These are phyloP conservation scores for Conopomorpha cramerella DNA, from an alignment of 1,140 invertebrate species.

Conservation along the genomic window DNA sequence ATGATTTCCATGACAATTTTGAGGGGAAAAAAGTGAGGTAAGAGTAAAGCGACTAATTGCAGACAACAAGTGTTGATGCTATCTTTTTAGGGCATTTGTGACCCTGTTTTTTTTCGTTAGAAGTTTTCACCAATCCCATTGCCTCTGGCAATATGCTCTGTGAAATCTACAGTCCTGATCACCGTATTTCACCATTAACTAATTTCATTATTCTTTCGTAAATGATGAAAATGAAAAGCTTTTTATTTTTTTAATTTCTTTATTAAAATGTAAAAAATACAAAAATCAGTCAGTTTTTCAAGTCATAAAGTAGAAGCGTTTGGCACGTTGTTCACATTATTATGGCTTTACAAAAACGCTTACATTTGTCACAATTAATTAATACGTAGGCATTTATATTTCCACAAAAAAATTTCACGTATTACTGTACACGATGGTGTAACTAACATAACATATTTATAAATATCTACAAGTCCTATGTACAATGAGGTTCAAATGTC, in stretches of 20 bases:
- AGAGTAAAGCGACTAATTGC: too few relatives aligned
- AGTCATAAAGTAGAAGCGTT: conserved; percentile 49
- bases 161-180: too few relatives aligned
- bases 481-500: conserved; percentile 33
- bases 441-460: conserved; percentile 4
- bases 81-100: neutral
- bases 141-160: too few relatives aligned
- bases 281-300: conserved; percentile 58
- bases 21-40: too few relatives aligned
- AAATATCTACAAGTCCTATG: conserved; percentile 16
- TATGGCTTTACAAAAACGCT: conserved; percentile 37
- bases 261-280: conserved; percentile 35
- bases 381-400: neutral
- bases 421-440: conserved; percentile 1
- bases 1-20: too few relatives aligned
- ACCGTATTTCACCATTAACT: too few relatives aligned
- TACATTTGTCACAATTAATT: neutral
- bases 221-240: conserved; percentile 13
- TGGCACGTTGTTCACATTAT: conserved; percentile 57
- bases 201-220: too few relatives aligned
- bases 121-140: neutral
- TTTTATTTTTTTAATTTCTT: conserved; percentile 20
- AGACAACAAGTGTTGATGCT: too few relatives aligned
- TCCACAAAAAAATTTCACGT: neutral
- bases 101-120: neutral